Conservation (phyloP, 2,113 vertebrate genomes). For the Colius striatus region DNA sequence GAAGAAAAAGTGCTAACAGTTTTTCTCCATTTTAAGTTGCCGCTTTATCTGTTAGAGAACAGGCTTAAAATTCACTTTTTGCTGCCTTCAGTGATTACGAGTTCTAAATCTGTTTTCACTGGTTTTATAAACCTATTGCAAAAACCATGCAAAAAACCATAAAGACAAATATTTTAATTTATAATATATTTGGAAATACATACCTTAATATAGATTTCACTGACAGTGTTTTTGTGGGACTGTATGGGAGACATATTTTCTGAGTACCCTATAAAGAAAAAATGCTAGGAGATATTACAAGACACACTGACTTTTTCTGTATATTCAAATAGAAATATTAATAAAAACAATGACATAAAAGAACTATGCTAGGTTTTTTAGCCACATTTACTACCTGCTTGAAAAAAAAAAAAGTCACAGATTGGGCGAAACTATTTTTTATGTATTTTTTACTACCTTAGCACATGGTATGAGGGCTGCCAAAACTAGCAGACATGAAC, state of each 20-base stretch:
- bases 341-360: neutral
- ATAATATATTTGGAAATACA: conserved; percentile 24
- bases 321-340: neutral
- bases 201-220: conserved; percentile 99
- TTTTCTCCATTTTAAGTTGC: neutral
- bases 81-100: neutral
- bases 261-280: conserved; percentile 87
- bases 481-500: neutral
- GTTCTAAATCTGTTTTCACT: neutral
- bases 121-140: neutral
- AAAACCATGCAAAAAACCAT: neutral
- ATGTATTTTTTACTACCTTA: neutral
- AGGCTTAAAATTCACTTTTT: neutral
- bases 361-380: neutral
- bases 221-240: conserved; percentile 97
- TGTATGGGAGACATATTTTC: conserved; percentile 98
- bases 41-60: neutral
- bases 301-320: neutral
- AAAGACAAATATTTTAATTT: neutral
- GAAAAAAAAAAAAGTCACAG: neutral
- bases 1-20: neutral
- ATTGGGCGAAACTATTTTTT: neutral
- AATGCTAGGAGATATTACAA: neutral
- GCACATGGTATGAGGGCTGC: neutral
- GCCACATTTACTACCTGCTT: neutral